phyloP scores from a whole-genome alignment of 2,113 vertebrate genomes.

The Phoxinus phoxinus region DNA sequence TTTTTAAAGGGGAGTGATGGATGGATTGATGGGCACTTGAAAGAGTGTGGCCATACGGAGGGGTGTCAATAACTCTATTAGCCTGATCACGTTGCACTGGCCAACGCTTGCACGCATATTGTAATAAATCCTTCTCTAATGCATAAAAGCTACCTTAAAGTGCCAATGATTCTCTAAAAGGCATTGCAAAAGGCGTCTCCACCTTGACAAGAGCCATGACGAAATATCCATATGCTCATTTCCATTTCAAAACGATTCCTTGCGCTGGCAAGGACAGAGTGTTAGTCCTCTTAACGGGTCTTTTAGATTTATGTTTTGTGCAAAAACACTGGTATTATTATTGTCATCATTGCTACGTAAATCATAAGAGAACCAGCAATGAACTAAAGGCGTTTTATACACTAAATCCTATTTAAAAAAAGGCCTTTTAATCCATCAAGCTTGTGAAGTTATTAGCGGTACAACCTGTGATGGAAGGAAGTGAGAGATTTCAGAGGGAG shows the following conservation, averaged over 20 bases:
- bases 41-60: slow-evolving; percentile 35
- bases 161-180: slow-evolving; percentile 46
- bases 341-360: slow-evolving; percentile 13
- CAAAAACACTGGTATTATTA: slow-evolving; percentile 32
- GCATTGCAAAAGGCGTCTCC: slow-evolving; percentile 42
- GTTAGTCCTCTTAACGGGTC: slow-evolving; percentile 7
- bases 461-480: background rate
- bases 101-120: slow-evolving; percentile 21
- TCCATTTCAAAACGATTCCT: slow-evolving; percentile 42
- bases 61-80: slow-evolving; percentile 47
- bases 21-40: slow-evolving; percentile 37
- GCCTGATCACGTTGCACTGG: slow-evolving; percentile 23
- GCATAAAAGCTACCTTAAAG: slow-evolving; percentile 45
- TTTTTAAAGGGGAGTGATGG: slow-evolving; percentile 40
- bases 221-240: slow-evolving; percentile 45
- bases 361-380: slow-evolving; percentile 6
- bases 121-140: slow-evolving; percentile 44
- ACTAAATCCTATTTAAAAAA: slow-evolving; percentile 26
- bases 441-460: background rate
- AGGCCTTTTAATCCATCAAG: slow-evolving; percentile 12
- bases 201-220: slow-evolving; percentile 43
- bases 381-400: background rate
- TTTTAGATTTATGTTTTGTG: slow-evolving; percentile 32
- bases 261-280: slow-evolving; percentile 28
- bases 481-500: slow-evolving; percentile 31